These are phyloP conservation scores for Didymodactylos carnosus DNA, from an alignment of 2,888 invertebrate genomes.

Conservation along the genomic window DNA sequence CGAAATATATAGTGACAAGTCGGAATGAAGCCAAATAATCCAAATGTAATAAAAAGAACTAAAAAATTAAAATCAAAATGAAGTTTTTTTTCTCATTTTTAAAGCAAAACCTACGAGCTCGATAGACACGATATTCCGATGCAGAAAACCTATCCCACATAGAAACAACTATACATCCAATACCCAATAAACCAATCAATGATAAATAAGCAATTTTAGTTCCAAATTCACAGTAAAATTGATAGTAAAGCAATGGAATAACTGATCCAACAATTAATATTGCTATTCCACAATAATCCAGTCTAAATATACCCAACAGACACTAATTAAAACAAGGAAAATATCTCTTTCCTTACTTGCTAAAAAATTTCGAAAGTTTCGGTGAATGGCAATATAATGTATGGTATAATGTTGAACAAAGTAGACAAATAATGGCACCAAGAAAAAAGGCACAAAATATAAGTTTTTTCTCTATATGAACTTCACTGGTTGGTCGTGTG, in stretches of 20 bases:
- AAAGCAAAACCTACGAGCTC: conserved; percentile 47
- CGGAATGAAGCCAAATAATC: conserved; percentile 82
- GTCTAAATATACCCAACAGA: conserved; percentile 34
- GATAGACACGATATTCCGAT: conserved; percentile 65
- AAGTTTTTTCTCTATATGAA: conserved; percentile 47
- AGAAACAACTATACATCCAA: conserved; percentile 78
- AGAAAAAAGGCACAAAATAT: conserved; percentile 82
- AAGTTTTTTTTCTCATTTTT: not conserved
- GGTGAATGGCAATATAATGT: conserved; percentile 90
- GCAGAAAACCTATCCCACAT: conserved; percentile 92
- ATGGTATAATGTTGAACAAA: conserved; percentile 81
- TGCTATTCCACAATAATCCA: conserved; percentile 97
- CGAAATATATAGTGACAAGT: conserved; percentile 83
- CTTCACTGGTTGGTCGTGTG: conserved; percentile 66
- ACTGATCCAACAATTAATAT: conserved; percentile 94
- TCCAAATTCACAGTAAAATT: conserved; percentile 82
- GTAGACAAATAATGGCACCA: conserved; percentile 84
- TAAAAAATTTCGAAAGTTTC: conserved; percentile 77
- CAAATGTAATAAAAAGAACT: conserved; percentile 84
- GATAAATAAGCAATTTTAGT: conserved; percentile 74
- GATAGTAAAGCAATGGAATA: conserved; percentile 97
- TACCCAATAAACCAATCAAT: conserved; percentile 73
- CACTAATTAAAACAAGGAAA: not conserved
- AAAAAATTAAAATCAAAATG: not conserved
- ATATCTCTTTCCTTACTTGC: conserved; percentile 45